Percentiles rank a stretch among this genome's conserved stretches.
These are phyloP conservation scores for Falco biarmicus DNA, from an alignment of 2,797 vertebrate genomes.

Conservation along the genomic window DNA sequence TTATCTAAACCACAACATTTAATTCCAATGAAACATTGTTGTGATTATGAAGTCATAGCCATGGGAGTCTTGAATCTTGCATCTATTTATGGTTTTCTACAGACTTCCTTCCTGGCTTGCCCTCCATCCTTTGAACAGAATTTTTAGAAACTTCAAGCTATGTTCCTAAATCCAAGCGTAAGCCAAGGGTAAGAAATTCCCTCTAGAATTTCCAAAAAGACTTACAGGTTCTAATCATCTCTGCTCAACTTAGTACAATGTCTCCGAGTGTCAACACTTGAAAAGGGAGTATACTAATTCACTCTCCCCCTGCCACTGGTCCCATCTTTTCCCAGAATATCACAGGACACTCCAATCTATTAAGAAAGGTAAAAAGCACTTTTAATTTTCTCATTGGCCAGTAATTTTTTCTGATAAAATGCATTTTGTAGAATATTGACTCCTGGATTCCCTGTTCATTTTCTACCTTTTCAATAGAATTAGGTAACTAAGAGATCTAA, in stretches of 20 bases:
- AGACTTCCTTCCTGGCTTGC: neutral
- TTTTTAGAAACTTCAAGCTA: neutral
- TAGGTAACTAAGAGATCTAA: neutral
- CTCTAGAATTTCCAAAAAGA: neutral
- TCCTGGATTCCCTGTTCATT: neutral
- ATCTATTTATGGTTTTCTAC: neutral
- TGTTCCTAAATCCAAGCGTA: neutral
- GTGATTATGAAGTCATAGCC: neutral
- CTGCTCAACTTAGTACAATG: neutral
- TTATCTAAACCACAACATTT: neutral
- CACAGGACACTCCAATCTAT: neutral
- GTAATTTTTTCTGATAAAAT: neutral
- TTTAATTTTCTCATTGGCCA: neutral
- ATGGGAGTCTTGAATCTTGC: neutral
- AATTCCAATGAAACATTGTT: neutral
- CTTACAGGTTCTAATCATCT: neutral
- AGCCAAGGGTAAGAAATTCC: neutral
- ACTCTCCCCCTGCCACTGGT: accelerated
- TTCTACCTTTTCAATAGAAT: neutral
- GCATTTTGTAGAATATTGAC: neutral
- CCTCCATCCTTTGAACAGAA: neutral
- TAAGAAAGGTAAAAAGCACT: neutral
- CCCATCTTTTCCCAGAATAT: neutral
- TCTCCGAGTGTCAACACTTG: neutral
- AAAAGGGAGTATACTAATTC: neutral